These are phyloP conservation scores for Cantharis flavilabris DNA, from an alignment of 2,888 invertebrate genomes.

Conservation along the genomic window DNA sequence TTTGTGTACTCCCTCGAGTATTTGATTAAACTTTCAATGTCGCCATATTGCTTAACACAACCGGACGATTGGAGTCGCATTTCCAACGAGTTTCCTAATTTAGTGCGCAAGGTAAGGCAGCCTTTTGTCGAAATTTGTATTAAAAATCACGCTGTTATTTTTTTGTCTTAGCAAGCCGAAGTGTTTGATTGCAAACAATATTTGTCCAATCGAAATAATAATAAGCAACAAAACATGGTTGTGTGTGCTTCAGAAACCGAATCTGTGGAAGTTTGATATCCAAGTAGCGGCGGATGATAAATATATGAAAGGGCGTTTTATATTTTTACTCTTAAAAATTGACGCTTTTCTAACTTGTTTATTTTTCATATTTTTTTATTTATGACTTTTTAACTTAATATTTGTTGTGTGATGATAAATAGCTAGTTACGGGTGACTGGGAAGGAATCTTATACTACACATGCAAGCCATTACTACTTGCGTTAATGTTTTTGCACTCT, in stretches of 20 bases:
- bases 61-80: conserved; percentile 61
- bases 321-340: not conserved
- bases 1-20: conserved; percentile 54
- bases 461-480: not conserved
- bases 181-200: conserved; percentile 54
- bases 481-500: not conserved
- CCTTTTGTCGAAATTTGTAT: not conserved
- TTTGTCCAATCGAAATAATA: conserved; percentile 48
- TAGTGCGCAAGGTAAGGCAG: conserved; percentile 58
- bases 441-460: not conserved
- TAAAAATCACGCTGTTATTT: conserved; percentile 1
- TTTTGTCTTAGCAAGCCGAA: conserved; percentile 49
- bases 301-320: not conserved
- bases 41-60: conserved; percentile 58
- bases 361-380: not conserved
- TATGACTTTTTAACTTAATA: not conserved
- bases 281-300: not conserved
- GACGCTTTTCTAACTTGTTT: not conserved
- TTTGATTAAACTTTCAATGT: conserved; percentile 60
- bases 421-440: not conserved
- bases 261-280: conserved; percentile 39
- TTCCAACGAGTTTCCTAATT: conserved; percentile 57
- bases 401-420: not conserved
- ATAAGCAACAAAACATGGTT: conserved; percentile 38
- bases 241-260: conserved; percentile 44